These are phyloP conservation scores for Trachymyrmex septentrionalis DNA, from an alignment of 1,140 invertebrate species.

Conservation along the genomic window DNA sequence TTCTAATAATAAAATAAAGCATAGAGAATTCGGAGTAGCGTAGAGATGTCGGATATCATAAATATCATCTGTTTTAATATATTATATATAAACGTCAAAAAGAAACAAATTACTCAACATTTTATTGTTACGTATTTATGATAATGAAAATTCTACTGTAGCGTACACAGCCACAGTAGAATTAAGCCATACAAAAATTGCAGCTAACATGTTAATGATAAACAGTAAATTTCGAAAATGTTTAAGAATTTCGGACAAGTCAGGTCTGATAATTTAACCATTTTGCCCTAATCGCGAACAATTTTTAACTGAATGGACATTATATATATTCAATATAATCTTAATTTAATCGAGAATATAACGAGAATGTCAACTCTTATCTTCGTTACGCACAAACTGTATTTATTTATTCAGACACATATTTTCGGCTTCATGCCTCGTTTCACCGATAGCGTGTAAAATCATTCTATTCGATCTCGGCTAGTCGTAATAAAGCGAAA, in stretches of 20 bases:
- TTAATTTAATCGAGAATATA: not conserved
- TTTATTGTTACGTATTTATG: not conserved
- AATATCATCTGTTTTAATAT: not conserved
- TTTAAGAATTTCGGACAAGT: not conserved
- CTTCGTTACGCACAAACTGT: not conserved
- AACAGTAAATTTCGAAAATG: not conserved
- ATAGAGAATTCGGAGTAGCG: not conserved
- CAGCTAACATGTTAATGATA: constrained; percentile 2
- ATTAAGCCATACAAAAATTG: not conserved
- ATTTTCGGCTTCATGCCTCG: not conserved
- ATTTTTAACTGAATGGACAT: not conserved
- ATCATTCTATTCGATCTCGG: not conserved
- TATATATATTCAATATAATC: not conserved
- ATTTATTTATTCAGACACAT: constrained; percentile 22
- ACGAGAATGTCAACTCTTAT: not conserved
- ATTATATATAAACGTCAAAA: not conserved
- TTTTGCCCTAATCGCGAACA: not conserved
- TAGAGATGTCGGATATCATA: not conserved
- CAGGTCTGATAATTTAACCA: not conserved
- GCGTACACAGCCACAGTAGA: not conserved
- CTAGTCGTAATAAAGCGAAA: constrained; percentile 27
- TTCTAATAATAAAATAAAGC: not conserved
- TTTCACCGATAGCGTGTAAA: constrained; percentile 13
- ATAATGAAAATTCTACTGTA: not conserved
- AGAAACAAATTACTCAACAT: not conserved